Percentiles rank a stretch among this genome's conserved stretches.
These are phyloP conservation scores for Planiliza haematocheilus DNA, from an alignment of 2,113 vertebrate species.

Conservation along the genomic window DNA sequence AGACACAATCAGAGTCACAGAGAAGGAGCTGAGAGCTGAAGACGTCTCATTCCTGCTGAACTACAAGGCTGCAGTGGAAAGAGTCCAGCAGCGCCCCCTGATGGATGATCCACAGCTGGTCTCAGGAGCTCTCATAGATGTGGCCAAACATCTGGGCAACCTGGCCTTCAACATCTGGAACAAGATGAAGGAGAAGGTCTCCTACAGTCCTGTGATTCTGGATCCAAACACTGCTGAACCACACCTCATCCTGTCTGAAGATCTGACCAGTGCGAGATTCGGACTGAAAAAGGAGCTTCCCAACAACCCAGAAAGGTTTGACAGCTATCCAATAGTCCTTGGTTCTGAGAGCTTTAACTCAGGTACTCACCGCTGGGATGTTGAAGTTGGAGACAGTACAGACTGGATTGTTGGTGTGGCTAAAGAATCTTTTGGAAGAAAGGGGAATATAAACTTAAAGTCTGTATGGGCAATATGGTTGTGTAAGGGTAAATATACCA, in stretches of 20 bases:
- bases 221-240: slow-evolving; percentile 14
- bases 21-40: no score
- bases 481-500: neutral
- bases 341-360: slow-evolving; percentile 10
- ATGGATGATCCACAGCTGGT: no score
- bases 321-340: neutral
- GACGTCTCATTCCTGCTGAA: no score
- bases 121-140: no score
- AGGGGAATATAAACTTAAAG: neutral
- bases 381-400: slow-evolving; percentile 1
- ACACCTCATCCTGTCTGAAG: neutral
- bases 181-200: slow-evolving; percentile 3
- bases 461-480: neutral
- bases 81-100: no score
- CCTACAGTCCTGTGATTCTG: slow-evolving; percentile 21
- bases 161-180: no score
- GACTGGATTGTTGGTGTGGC: neutral
- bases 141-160: no score
- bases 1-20: no score
- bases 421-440: neutral
- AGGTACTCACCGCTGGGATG: slow-evolving; percentile 11
- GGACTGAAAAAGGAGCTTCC: neutral
- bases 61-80: no score
- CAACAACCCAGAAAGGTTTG: slow-evolving; percentile 6
- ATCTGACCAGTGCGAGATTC: no score